Evolutionary conservation across 2,113 vertebrate species (phyloP).

Genomic region (Plotosus lineatus): DNA sequence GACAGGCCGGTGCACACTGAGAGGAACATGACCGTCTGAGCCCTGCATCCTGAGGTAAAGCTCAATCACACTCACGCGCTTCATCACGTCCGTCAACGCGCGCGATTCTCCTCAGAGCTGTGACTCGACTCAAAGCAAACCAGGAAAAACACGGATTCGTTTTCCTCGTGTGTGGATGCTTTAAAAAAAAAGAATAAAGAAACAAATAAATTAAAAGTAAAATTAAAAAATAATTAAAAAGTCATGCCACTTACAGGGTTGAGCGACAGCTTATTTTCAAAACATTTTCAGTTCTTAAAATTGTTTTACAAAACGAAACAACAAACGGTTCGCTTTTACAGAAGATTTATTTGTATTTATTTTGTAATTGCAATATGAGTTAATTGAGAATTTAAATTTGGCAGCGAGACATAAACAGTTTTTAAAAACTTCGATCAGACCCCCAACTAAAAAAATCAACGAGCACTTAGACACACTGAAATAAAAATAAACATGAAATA

Average conservation of each 20-base stretch:
- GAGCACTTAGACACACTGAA: too few species aligned
- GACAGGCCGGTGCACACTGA: background rate
- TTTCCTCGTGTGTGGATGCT: too few species aligned
- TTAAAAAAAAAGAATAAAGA: too few species aligned
- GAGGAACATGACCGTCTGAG: slow-evolving; percentile 11
- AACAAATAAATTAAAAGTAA: too few species aligned
- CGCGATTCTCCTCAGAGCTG: too few species aligned
- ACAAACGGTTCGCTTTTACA: background rate
- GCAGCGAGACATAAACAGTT: too few species aligned
- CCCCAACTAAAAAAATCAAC: too few species aligned
- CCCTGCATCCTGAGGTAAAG: slow-evolving; percentile 15
- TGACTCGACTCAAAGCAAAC: background rate
- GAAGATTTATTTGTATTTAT: background rate
- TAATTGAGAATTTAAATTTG: background rate
- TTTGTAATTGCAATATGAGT: background rate
- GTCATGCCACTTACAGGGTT: background rate
- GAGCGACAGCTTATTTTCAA: background rate
- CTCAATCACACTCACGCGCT: background rate
- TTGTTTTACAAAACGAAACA: background rate
- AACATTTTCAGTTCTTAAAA: background rate
- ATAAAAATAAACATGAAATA: too few species aligned
- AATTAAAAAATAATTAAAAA: too few species aligned
- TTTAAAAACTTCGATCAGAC: too few species aligned
- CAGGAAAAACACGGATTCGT: too few species aligned
- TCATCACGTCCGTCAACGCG: background rate